Evolutionary conservation across 64 coral and sea anemone species (phyloP), one percentile per base, ranked within the genome.

Genomic region (Pocillopora verrucosa): DNA sequence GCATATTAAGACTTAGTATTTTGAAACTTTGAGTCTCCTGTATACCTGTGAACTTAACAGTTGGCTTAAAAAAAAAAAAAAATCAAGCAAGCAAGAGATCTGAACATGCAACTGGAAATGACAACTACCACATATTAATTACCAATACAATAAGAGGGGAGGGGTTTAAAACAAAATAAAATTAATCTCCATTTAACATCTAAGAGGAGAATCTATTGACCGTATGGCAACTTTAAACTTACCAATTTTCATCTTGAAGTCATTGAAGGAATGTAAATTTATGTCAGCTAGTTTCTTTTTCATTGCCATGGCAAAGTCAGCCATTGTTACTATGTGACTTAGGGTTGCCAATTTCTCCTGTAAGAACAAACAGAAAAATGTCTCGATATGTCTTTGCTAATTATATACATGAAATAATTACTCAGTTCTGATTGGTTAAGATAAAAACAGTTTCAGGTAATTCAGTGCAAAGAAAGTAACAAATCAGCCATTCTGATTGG

Each of bases 231-330:
- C n/a, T 14, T 58, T 79, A 25, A 35, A 91, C 97, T 95, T 75
- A 99, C 97, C 97, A 89, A 99, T 87, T 95, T 99, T 99, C 97
- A 99, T 99, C 64, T 89, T 76, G 86, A 99, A 99, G 69, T 95
- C 90, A 88, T 99, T 99, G 56, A 99, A 99, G 26, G 97, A 99
- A 63, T 99, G 90, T 13, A 91, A 61, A 79, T 99, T 99, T 79
- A 99, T 99, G 38, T 93, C 94, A 10, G 86, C 64, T 22, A 99
- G 94, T 88, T 99, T 99, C 76, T 93, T 89, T 88, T 99, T 99
- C 97, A 99, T 95, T 72, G 94, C 94, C 90, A 99, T 99, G 11
- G 94, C 94, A 91, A 95, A 99, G 88, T 99, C 97, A 34, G 97
- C 97, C 86, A 99, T 89, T 80, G 83, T 82, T 13, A 89, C 88